Conservation (phyloP, 2,797 vertebrate genomes). For the Rhodeus uyekii region DNA sequence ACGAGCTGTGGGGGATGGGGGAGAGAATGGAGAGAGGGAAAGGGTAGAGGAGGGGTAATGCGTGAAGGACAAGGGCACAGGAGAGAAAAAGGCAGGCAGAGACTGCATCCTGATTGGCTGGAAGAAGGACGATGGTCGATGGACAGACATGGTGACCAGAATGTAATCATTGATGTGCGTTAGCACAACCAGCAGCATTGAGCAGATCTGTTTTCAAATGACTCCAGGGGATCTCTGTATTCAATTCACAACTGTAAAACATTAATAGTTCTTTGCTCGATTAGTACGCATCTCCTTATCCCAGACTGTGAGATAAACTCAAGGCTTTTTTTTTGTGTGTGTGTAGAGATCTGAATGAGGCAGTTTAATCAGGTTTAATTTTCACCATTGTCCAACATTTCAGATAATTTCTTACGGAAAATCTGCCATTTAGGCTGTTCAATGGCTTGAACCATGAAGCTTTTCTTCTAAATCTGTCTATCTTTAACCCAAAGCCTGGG, state of each 20-base stretch:
- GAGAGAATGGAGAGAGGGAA: slow-evolving; percentile 40
- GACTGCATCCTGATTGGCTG: slow-evolving; percentile 63
- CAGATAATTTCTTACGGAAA: background rate
- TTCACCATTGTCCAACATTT: background rate
- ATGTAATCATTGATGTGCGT: slow-evolving; percentile 84
- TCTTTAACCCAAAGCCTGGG: slow-evolving; percentile 14
- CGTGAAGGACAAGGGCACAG: slow-evolving; percentile 51
- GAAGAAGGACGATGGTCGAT: background rate
- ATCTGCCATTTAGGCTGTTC: background rate
- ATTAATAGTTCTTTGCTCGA: slow-evolving; percentile 2
- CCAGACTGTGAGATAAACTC: background rate
- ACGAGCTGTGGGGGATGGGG: slow-evolving; percentile 53
- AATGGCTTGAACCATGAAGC: slow-evolving; percentile 1
- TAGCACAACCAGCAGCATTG: slow-evolving; percentile 79
- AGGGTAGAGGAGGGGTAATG: slow-evolving; percentile 25
- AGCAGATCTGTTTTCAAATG: slow-evolving; percentile 61
- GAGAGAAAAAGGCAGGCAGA: slow-evolving; percentile 45
- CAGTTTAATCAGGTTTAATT: background rate
- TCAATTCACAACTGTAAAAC: slow-evolving; percentile 13
- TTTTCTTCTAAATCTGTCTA: slow-evolving; percentile 23
- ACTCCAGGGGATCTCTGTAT: slow-evolving; percentile 16
- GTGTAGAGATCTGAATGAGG: background rate
- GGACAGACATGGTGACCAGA: slow-evolving; percentile 62
- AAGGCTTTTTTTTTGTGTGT: background rate
- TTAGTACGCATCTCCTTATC: background rate